Conservation (phyloP, 2,113 vertebrate genomes). For the Otis tarda region DNA sequence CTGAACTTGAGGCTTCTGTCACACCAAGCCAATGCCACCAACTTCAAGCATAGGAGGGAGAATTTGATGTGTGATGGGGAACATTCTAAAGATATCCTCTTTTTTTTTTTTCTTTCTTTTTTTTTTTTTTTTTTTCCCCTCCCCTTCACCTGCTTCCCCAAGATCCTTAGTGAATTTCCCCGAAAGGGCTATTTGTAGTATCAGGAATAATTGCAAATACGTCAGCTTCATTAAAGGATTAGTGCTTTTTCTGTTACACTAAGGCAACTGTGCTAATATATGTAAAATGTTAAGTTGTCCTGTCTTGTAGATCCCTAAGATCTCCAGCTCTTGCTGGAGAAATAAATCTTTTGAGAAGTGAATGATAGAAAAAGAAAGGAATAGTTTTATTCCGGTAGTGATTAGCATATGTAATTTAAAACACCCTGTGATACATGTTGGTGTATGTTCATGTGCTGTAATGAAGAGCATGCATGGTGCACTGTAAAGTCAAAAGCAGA, state of each 20-base stretch:
- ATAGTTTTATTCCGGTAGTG: background rate
- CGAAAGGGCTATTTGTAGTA: background rate
- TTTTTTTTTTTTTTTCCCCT: background rate
- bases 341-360: background rate
- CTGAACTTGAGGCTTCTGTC: background rate
- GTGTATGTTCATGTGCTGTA: background rate
- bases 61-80: background rate
- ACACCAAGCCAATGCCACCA: background rate
- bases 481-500: background rate
- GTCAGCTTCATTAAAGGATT: background rate
- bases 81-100: background rate
- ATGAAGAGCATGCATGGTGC: background rate
- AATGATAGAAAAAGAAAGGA: background rate
- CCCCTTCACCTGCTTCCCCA: no score
- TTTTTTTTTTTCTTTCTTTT: background rate
- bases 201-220: background rate
- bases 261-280: background rate
- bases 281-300: background rate
- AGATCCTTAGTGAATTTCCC: background rate
- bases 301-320: background rate
- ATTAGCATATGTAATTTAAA: background rate
- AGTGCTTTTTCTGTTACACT: background rate
- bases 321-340: background rate
- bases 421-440: background rate
- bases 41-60: background rate